Evolutionary conservation across 2,888 invertebrate genomes (phyloP), one percentile per base, ranked within the genome.

Genomic region (Gymnocheta viridis): DNA sequence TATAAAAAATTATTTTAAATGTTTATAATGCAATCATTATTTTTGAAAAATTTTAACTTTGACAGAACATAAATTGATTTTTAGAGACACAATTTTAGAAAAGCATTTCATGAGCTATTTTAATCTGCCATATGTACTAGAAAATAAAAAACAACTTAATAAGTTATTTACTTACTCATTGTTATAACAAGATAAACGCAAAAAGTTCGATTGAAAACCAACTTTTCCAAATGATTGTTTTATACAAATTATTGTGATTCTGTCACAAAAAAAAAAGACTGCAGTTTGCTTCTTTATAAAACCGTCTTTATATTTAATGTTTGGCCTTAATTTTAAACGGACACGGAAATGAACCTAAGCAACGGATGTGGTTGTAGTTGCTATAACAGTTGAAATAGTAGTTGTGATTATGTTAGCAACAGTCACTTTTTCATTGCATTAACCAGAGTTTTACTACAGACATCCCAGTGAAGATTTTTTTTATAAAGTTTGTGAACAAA

Each of bases 241-340:
- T 32, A n/a, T 5, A 29, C n/a, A 54, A 58, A 51, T 54, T 35
- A 41, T 22, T 32, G 51, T 24, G 17, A 27, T 47, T 19, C 10
- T 58, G 14, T 77, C n/a, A n/a, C n/a, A 70, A 41, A 17, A 54
- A n/a, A 79, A n/a, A 41, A 41, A 54, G 12, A 19, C 12, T 35
- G 22, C 7, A 24, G n/a, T 60, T 58, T 58, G 58, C 32, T 51
- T 73, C 41, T 47, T 51, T n/a, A 35, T 70, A 24, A 69, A 41
- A 64, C 19, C 19, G 22, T 51, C 5, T 32, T 58, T 19, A 27
- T 41, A 49, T 60, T 44, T 82, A 70, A 73, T 82, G 66, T 82
- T 85, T 86, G 87, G 82, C 86, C 86, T 85, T 87, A 87, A 87
- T 87, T 87, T 86, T 41, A 84, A 88, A 85, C 87, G 87, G 87